Base-by-base conservation (phyloP, 2,113 vertebrate species). In the Myiozetetes cayanensis region DNA sequence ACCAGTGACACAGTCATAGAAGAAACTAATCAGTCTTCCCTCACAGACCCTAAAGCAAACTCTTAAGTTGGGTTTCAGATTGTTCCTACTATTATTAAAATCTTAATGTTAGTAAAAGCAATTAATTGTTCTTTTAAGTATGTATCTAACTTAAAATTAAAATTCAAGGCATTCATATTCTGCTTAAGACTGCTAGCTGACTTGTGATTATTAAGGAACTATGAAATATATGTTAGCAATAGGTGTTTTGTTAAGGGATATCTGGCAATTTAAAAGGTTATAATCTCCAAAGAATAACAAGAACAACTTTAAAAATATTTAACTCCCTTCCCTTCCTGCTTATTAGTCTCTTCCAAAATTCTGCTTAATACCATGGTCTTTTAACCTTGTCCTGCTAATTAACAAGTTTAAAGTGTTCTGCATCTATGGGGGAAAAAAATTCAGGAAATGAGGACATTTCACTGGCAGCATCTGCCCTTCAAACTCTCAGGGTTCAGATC, bases 61-160 rank as follows among this genome's bases (percentile, higher is more conserved):
- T 11, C 41, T 44, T 43, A 84, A 25, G 2, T 30, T 70, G n/a
- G 14, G 30, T 71, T 94, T 86, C 90, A 86, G 67, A 79, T 50
- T 87, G 62, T 67, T 93, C 67, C 75, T 70, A 83, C n/a, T 44
- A 71, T 80, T 89, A 85, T 61, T 75, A 83, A 85, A 72, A 83
- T 28, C 35, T 89, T 73, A 66, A 46, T 39, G 59, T 4, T 20
- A 91, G 33, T 33, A 78, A 78, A 74, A 94, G 49, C 16, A 89
- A 67, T 67, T 63, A 8, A 53, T 10, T 55, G n/a, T 23, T 72
- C 23, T 68, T 91, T 90, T 56, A 91, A 79, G 55, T 7, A 71
- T 9, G 5, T 23, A 53, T 35, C 46, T 78, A 55, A 41, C 81
- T 84, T 53, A 85, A 87, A 71, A 72, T 75, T 94, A 59, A 67